Evolutionary conservation across 2,888 invertebrate genomes (phyloP).

Genomic region (Microchrysa polita): DNA sequence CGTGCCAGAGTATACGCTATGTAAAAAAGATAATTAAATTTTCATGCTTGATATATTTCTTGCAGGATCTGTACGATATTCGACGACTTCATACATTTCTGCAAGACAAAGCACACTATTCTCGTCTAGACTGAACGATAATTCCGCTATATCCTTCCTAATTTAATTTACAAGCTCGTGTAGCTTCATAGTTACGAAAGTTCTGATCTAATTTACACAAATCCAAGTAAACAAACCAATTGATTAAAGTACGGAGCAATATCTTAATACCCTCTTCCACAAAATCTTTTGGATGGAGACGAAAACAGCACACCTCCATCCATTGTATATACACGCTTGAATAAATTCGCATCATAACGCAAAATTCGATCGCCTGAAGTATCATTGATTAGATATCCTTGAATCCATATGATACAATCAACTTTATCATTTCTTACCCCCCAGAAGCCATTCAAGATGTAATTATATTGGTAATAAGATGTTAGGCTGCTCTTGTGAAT

Average conservation of each 20-base stretch:
- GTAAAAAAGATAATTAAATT: too few relatives aligned
- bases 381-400: not conserved
- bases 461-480: slow-evolving; percentile 3
- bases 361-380: not conserved
- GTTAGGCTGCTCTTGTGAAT: not conserved
- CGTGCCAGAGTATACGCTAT: too few relatives aligned
- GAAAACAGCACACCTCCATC: not conserved
- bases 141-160: too few relatives aligned
- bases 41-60: too few relatives aligned
- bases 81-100: too few relatives aligned
- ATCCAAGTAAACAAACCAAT: not conserved
- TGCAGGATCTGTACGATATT: too few relatives aligned
- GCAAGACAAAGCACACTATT: too few relatives aligned
- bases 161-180: too few relatives aligned
- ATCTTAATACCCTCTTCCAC: not conserved
- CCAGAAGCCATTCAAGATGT: not conserved
- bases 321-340: not conserved
- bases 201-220: not conserved
- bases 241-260: not conserved
- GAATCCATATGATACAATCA: not conserved
- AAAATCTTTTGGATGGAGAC: not conserved
- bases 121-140: too few relatives aligned
- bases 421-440: not conserved
- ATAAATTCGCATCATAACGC: not conserved
- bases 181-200: too few relatives aligned